Base-by-base conservation (phyloP, 2,888 invertebrate genomes). In the Ophioninae sp. region DNA sequence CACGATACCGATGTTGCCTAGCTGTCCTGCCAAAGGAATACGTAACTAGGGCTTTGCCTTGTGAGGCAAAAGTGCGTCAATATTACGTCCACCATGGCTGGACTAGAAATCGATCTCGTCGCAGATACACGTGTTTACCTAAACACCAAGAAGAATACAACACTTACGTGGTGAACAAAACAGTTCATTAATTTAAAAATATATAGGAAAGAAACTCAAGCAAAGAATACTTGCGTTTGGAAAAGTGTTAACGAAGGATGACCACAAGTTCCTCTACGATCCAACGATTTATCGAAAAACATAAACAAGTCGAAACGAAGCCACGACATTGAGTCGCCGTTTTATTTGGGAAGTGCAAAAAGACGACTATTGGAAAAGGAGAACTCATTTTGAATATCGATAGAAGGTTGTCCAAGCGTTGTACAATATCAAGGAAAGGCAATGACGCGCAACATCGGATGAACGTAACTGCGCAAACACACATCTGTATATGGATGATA, bases 21-120 rank as follows among this genome's bases (percentile, higher is more conserved):
- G 56, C 50, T 20, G 44, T 30, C 44, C 67, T 68, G 67, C 79
- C 79, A 83, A 83, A 76, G 79, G 83, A 83, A 83, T 83, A 80
- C 75, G 17, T 77, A 83, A 83, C 83, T 67, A 79, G 76, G 61
- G 59, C 76, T 76, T 67, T 73, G 76, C 75, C 56, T 62, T 44
- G 76, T 23, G 30, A 62, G 79, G 72, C 76, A 70, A 75, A 75
- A 82, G 79, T 79, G 70, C 79, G 65, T 79, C 75, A 65, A 82
- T 59, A 75, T 69, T 70, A 74, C 72, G 65, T 30, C 57, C 50
- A 10, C 21, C 21, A 30, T 37, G 39, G 20, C 70, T 39, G 20
- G n/a, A 61, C 39, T 65, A 8, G 56, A 41, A 23, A 59, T 72
- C 76, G 6, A 64, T 41, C 39, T 20, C 41, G 20, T 59, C 5